phyloP scores from a whole-genome alignment of 2,888 invertebrate genomes.

The Heteropelma amictum region DNA sequence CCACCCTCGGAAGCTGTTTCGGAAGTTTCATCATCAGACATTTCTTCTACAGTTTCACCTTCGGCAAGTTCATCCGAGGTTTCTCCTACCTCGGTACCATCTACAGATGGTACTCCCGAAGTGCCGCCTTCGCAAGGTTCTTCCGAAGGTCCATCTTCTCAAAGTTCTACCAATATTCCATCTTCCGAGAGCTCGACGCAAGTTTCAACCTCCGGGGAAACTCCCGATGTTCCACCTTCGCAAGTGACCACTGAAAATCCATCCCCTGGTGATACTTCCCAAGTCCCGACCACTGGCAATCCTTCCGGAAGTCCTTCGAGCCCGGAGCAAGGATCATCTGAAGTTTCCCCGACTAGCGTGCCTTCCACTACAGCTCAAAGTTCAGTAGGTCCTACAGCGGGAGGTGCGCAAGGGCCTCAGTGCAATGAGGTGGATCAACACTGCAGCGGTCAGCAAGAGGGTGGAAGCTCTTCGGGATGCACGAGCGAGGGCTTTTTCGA shows the following conservation, averaged over 20 bases:
- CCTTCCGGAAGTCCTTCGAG: constrained; percentile 6
- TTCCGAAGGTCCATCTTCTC: background rate
- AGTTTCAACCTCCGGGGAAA: background rate
- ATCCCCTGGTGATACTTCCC: background rate
- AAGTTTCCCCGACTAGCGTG: background rate
- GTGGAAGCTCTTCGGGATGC: constrained; percentile 74
- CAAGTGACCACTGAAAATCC: constrained; percentile 2
- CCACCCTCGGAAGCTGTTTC: background rate
- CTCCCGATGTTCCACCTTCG: background rate
- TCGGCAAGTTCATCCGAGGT: constrained; percentile 1
- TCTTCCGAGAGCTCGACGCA: constrained; percentile 1
- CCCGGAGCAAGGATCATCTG: background rate
- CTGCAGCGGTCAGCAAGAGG: constrained; percentile 1
- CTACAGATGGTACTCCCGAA: background rate
- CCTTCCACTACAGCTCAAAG: too few species aligned
- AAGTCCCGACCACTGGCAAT: background rate
- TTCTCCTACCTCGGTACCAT: constrained; percentile 9
- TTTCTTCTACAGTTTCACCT: constrained; percentile 5
- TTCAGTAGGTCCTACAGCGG: too few species aligned
- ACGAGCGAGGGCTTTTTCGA: constrained; percentile 85
- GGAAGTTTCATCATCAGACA: background rate
- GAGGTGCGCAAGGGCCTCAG: background rate
- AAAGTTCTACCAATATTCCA: background rate
- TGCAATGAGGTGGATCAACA: too few species aligned
- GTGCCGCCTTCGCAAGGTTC: background rate